A percentile compares a stretch with the other conserved stretches of the same genome.
Conservation (phyloP, 1,140 invertebrate genomes). For the Venturia canescens region DNA sequence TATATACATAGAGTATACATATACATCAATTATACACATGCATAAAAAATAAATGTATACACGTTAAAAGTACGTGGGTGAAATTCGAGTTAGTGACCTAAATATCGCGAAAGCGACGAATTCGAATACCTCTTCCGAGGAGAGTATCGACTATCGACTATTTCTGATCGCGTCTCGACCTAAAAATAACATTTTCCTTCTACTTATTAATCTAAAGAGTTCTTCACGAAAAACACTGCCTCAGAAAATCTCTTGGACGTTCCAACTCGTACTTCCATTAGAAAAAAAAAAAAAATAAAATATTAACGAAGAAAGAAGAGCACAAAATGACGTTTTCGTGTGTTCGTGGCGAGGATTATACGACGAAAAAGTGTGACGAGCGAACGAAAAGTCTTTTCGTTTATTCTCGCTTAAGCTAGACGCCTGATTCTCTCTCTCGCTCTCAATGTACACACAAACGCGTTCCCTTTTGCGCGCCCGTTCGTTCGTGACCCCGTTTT, state of each 20-base stretch:
- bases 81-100: conserved; percentile 9
- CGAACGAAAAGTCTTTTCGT: no score
- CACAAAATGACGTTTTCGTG: no score
- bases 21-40: not conserved
- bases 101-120: conserved; percentile 10
- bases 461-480: conserved; percentile 69
- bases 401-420: not conserved
- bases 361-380: no score
- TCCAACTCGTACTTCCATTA: no score
- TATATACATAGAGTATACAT: conserved; percentile 14
- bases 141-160: not conserved
- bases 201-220: not conserved
- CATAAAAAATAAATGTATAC: not conserved
- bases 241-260: not conserved
- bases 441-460: not conserved
- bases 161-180: not conserved
- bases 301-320: no score
- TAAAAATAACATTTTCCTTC: not conserved
- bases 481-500: conserved; percentile 9
- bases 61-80: not conserved
- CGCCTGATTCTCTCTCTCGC: not conserved
- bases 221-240: not conserved
- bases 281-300: no score
- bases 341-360: no score
- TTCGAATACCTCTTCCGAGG: not conserved